Base-by-base conservation (phyloP, 1,140 invertebrate species). In the Drosophila triauraria region DNA sequence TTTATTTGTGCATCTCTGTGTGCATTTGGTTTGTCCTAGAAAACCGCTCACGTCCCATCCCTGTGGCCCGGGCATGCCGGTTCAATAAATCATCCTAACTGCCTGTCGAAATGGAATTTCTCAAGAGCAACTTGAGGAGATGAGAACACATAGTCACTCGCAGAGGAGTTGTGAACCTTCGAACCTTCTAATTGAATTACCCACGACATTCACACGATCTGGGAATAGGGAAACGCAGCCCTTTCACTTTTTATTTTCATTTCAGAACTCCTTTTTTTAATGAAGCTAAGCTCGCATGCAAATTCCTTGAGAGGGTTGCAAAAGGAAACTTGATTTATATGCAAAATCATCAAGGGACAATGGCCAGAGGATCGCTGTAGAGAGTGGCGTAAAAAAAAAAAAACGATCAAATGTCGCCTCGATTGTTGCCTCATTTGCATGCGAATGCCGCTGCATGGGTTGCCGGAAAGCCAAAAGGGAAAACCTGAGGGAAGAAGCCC, bases 51-150 rank as follows among this genome's bases (percentile, higher is more conserved):
- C 10, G 9, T 62, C 38, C 0, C 13, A 27, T 23, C 12, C 25
- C 17, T 8, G 17, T n/a, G 10, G 27, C n/a, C 12, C 13, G 13
- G 38, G 27, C 30, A 50, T 44, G 51, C 61, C 46, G 48, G 61
- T 91, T 91, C 90, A 82, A 91, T 91, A 90, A 91, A 91, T 91
- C 90, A 91, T 91, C 61, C 82, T 77, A 86, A 78, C 88, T 86
- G 81, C 69, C 72, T 85, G 72, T 81, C 84, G 76, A 83, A 82
- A 86, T 80, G 72, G 72, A 85, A 85, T 85, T 62, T 74, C 74
- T 83, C 71, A 82, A 61, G 74, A 65, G 74, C 51, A 64, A 76
- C 67, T 71, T 35, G 74, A 76, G 60, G 51, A 54, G 71, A 35
- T 42, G 60, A 56, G 63, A 25, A 40, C 51, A 30, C 25, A 46